Conservation (phyloP, 2,797 vertebrate species). For the Sandelia bainsii region DNA sequence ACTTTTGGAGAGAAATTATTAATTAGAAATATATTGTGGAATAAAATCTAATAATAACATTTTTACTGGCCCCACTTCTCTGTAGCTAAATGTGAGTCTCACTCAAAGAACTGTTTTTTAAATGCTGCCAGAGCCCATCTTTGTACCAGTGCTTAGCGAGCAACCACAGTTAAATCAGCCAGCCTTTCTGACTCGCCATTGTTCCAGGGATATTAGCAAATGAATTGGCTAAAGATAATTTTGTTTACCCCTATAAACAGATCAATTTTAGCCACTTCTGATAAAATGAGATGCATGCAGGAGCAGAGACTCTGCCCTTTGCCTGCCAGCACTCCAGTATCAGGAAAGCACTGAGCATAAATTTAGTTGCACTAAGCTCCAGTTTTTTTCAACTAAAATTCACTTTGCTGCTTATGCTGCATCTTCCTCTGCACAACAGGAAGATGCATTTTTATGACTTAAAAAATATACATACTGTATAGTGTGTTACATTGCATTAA, state of each 20-base stretch:
- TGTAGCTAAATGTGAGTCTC: neutral
- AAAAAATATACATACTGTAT: neutral
- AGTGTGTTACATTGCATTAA: neutral
- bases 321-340: conserved; percentile 49
- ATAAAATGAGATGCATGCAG: conserved; percentile 68
- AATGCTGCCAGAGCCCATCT: conserved; percentile 14
- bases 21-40: neutral
- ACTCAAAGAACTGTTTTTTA: conserved; percentile 30
- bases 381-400: conserved; percentile 10
- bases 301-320: conserved; percentile 52
- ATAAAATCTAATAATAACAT: neutral
- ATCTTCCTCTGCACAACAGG: conserved; percentile 14
- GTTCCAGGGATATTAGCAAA: conserved; percentile 69
- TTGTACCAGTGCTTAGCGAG: conserved; percentile 17
- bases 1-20: neutral
- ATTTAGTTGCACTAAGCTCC: conserved; percentile 42
- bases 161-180: conserved; percentile 29
- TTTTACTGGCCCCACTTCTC: neutral
- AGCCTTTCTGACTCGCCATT: conserved; percentile 30
- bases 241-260: conserved; percentile 72
- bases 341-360: conserved; percentile 42
- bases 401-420: conserved; percentile 12
- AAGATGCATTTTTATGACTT: conserved; percentile 1
- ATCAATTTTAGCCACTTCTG: conserved; percentile 74
- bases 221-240: conserved; percentile 71